These are phyloP conservation scores for Poeciliopsis turneri DNA, from an alignment of 2,797 vertebrate species.

Conservation along the genomic window DNA sequence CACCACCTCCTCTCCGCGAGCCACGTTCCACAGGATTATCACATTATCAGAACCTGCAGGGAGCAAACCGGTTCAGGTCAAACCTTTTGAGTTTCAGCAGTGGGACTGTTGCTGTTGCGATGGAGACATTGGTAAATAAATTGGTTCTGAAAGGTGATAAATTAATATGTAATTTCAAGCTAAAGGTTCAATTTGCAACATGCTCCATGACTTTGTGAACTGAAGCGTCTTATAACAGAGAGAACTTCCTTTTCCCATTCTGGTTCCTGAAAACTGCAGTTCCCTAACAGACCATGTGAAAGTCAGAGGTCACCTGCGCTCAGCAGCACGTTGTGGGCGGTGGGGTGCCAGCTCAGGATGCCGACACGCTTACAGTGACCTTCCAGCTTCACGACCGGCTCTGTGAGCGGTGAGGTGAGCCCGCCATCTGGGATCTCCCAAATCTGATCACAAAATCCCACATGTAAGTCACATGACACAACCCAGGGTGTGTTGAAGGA, in stretches of 20 bases:
- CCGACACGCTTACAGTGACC: slow-evolving; percentile 93
- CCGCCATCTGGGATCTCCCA: slow-evolving; percentile 85
- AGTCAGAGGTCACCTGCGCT: slow-evolving; percentile 82
- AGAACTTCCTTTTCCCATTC: slow-evolving; percentile 38
- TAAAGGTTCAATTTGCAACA: neutral
- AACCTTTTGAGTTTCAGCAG: neutral
- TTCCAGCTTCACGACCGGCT: slow-evolving; percentile 88
- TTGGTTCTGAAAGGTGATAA: neutral
- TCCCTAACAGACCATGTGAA: neutral
- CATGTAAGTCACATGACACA: neutral
- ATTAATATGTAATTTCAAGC: neutral
- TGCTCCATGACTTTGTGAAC: neutral
- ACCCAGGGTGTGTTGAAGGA: neutral
- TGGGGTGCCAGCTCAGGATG: slow-evolving; percentile 92
- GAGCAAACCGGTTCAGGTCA: neutral
- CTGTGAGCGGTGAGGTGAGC: slow-evolving; percentile 78
- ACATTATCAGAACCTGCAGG: slow-evolving; percentile 87
- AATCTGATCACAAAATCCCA: slow-evolving; percentile 71
- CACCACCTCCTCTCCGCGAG: slow-evolving; percentile 75
- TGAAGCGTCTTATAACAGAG: neutral
- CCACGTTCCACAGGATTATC: slow-evolving; percentile 90
- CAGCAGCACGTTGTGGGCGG: slow-evolving; percentile 90
- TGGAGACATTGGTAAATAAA: neutral
- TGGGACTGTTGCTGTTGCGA: neutral
- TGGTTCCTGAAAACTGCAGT: slow-evolving; percentile 11